Evolutionary conservation across 2,888 invertebrate species (phyloP).

Genomic region (Caenorhabditis angaria): DNA sequence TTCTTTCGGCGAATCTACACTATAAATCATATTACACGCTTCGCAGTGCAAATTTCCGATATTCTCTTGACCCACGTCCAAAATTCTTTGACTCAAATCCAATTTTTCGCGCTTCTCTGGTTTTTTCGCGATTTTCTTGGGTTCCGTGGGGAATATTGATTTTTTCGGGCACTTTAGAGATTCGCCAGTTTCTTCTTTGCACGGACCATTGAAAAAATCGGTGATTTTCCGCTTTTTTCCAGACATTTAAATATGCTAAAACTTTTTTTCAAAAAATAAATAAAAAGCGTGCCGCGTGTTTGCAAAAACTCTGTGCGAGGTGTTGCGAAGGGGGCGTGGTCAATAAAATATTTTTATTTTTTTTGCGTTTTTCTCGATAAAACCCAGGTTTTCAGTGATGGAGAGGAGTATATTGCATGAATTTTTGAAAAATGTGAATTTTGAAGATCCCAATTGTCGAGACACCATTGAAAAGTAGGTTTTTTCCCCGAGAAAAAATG

Average conservation of each 20-base stretch:
- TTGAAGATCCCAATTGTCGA: slow-evolving; percentile 16
- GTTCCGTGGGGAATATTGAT: slow-evolving; percentile 3
- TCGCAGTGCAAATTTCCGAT: slow-evolving; percentile 24
- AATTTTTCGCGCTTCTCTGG: background rate
- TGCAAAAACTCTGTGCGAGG: background rate
- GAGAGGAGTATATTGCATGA: slow-evolving; percentile 15
- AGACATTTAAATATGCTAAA: background rate
- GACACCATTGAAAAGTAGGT: slow-evolving; percentile 23
- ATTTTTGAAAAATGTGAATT: slow-evolving; percentile 18
- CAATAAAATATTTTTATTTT: slow-evolving; percentile 6
- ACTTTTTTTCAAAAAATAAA: slow-evolving; percentile 7
- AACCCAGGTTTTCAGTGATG: background rate
- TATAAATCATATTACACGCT: slow-evolving; percentile 31
- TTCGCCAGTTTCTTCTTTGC: background rate
- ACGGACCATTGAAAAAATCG: slow-evolving; percentile 10
- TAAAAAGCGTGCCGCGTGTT: background rate
- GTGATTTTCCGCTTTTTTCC: slow-evolving; percentile 17
- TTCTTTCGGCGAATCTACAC: slow-evolving; percentile 21
- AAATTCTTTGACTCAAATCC: slow-evolving; percentile 20
- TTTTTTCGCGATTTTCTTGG: slow-evolving; percentile 3
- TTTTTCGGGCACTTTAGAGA: slow-evolving; percentile 28
- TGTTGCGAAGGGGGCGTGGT: slow-evolving; percentile 4
- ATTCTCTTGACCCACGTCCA: slow-evolving; percentile 26
- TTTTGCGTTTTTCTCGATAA: slow-evolving; percentile 3
- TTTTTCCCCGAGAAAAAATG: background rate